phyloP scores from a whole-genome alignment of 2,113 vertebrate species.

The Melanostigma gelatinosum region DNA sequence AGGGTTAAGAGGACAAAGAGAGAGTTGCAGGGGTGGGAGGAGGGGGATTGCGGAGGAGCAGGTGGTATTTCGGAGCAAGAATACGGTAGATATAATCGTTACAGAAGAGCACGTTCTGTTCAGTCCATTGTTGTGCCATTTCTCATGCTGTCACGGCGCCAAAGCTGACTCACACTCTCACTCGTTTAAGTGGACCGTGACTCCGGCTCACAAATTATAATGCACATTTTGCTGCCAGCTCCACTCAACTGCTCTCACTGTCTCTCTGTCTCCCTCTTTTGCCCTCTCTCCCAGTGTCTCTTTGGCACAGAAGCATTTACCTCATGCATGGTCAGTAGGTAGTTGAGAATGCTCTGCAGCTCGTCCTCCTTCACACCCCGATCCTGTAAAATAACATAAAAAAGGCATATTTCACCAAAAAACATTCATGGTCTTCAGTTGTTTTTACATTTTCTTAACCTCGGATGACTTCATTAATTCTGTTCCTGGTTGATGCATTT shows the following conservation, averaged over 20 bases:
- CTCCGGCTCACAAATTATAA: constrained; percentile 62
- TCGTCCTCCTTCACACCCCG: constrained; percentile 99
- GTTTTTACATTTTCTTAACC: constrained; percentile 41
- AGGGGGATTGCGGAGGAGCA: constrained; percentile 37
- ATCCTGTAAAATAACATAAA: constrained; percentile 83
- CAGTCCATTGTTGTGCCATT: constrained; percentile 67
- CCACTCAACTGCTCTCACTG: constrained; percentile 19
- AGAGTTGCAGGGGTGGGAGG: constrained; percentile 30
- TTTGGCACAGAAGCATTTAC: constrained; percentile 76
- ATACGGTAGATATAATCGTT: constrained; percentile 62
- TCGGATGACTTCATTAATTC: constrained; percentile 25
- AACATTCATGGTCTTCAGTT: neutral
- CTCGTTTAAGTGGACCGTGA: constrained; percentile 71
- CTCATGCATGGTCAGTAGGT: constrained; percentile 99
- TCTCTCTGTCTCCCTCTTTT: constrained; percentile 17
- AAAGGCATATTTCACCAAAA: neutral
- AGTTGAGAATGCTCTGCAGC: constrained; percentile 98
- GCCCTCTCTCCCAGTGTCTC: neutral
- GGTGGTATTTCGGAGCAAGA: constrained; percentile 60
- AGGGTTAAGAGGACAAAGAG: constrained; percentile 52
- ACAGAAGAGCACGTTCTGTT: constrained; percentile 71
- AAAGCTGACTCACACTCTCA: constrained; percentile 67
- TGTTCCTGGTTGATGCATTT: constrained; percentile 21
- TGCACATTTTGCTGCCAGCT: constrained; percentile 59
- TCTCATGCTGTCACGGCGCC: constrained; percentile 64